Conservation (phyloP, 2,113 vertebrate genomes). For the Thymallus thymallus region DNA sequence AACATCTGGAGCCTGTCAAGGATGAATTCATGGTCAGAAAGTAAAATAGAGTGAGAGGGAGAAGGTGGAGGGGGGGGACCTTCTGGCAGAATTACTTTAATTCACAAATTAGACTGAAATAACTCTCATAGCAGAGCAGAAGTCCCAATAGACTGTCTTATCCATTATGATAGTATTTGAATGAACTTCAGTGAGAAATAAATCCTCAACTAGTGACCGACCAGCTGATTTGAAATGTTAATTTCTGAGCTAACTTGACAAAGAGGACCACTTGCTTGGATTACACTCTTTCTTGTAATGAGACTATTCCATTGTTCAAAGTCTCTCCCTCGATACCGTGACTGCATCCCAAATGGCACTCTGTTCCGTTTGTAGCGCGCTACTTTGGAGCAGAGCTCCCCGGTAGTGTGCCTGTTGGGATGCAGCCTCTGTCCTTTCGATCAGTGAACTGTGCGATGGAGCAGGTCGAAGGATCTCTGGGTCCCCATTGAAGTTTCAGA, state of each 20-base stretch:
- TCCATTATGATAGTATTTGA: slow-evolving; percentile 19
- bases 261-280: not conserved
- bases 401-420: no score
- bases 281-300: not conserved
- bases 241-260: not conserved
- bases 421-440: not conserved
- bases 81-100: slow-evolving; percentile 13
- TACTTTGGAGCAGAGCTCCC: no score
- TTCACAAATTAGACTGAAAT: slow-evolving; percentile 34
- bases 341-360: not conserved
- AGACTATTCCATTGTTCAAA: not conserved
- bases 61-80: not conserved
- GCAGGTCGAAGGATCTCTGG: slow-evolving; percentile 13
- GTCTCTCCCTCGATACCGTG: not conserved
- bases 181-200: slow-evolving; percentile 1
- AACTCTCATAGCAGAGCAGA: slow-evolving; percentile 26
- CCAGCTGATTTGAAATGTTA: not conserved
- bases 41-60: not conserved
- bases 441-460: slow-evolving; percentile 19
- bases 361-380: not conserved
- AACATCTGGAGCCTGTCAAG: slow-evolving; percentile 54
- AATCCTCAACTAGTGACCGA: slow-evolving; percentile 16
- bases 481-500: slow-evolving; percentile 36
- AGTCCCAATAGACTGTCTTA: slow-evolving; percentile 18
- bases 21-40: slow-evolving; percentile 12